Evolutionary conservation across 2,888 invertebrate genomes (phyloP), one percentile per base, ranked within the genome.

Genomic region (Oscheius sp.): DNA sequence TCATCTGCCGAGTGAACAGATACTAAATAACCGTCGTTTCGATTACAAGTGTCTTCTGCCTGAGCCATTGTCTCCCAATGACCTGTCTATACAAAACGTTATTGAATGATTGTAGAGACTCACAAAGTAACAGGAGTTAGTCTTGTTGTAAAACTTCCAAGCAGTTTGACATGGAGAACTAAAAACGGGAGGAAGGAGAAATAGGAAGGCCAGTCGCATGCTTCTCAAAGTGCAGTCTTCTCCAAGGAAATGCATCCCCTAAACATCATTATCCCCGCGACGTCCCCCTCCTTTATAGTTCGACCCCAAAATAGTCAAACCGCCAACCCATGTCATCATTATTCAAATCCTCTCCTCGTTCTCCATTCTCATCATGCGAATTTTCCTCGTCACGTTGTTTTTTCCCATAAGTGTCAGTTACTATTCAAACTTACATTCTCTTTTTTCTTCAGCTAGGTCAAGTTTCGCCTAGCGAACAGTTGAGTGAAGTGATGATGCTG

Each of bases 81-180:
- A 4, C 57, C 57, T 1, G 57, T 57, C 57, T 57, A 17, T 24
- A 57, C 22, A 3, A 33, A 33, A 33, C 17, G 20, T 14, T 26
- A 2, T 28, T 14, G 26, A 30, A 30, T 8, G 9, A 14, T 17
- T 45, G 17, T 17, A 17, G 14, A 6, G 45, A 54, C 59, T 28
- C 30, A 59, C 59, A 59, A 59, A 59, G 20, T 59, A 59, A 14
- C 59, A 59, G 28, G 44, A 44, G n/a, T 59, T 30, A 6, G 59
- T 59, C 44, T 44, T 24, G n/a, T 59, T 41, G 17, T 44, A 59
- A 30, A 44, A 59, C 30, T 44, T 59, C 44, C 59, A 59, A 26
- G 59, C 44, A 8, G 59, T 59, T 59, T 44, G n/a, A 28, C 59
- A 44, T 5, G 59, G 59, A 22, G 2, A 2, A 33, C 28, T 30